Conservation (phyloP, 2,797 vertebrate species). For the Alfaro cultratus region DNA sequence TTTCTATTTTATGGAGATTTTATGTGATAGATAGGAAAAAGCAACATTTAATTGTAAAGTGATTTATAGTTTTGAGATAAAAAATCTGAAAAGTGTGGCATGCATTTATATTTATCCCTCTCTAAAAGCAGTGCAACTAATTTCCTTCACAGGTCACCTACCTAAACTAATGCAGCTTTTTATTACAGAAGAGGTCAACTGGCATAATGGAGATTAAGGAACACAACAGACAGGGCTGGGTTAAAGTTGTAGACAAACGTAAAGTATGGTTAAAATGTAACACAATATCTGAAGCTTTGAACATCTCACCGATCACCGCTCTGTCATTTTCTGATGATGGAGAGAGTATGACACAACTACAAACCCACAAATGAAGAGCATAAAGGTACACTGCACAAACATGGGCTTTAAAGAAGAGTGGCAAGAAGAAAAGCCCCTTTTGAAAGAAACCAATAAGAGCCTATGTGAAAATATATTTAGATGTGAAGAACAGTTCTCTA, state of each 20-base stretch:
- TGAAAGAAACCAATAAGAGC: background rate
- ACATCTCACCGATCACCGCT: background rate
- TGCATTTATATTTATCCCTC: background rate
- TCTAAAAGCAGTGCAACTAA: background rate
- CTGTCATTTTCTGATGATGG: background rate
- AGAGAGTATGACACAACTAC: background rate
- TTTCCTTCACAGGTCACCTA: background rate
- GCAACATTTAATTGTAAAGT: background rate
- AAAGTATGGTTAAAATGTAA: background rate
- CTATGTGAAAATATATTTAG: conserved; percentile 34
- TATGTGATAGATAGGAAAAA: conserved; percentile 1
- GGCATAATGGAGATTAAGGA: background rate
- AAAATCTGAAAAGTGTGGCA: background rate
- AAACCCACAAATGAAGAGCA: background rate
- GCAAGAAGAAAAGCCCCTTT: background rate
- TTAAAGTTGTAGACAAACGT: background rate
- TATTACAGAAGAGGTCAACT: background rate
- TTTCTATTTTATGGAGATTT: background rate
- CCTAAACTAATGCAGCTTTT: background rate
- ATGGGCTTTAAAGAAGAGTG: background rate
- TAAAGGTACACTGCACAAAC: background rate
- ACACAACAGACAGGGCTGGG: background rate
- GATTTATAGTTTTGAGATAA: background rate
- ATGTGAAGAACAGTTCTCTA: conserved; percentile 55
- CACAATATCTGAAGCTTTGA: background rate